Percentiles rank a stretch among this genome's conserved stretches.
These are phyloP conservation scores for Eilema griseolum DNA, from an alignment of 2,888 invertebrate species.

Conservation along the genomic window DNA sequence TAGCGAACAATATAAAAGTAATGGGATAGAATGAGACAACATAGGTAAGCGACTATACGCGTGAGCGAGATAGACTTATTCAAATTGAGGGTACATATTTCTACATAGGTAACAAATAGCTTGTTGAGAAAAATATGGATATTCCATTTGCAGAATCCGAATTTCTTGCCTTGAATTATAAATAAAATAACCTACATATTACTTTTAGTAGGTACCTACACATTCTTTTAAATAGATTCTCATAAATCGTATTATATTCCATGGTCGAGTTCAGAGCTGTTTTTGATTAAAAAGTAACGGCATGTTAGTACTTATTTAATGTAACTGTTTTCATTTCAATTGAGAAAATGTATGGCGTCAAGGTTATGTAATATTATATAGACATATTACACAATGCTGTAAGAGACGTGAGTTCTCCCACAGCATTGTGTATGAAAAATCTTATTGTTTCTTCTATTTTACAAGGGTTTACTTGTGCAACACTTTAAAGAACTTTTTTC, in stretches of 20 bases:
- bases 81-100: conserved; percentile 87
- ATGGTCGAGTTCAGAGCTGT: not conserved
- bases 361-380: not conserved
- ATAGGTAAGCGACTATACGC: conserved; percentile 52
- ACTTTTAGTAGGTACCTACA: conserved; percentile 19
- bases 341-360: not conserved
- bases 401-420: not conserved
- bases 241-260: not conserved
- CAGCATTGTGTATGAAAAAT: not conserved
- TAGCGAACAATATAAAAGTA: conserved; percentile 88
- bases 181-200: conserved; percentile 41
- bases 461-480: too few species aligned
- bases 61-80: conserved; percentile 79
- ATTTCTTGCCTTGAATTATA: conserved; percentile 40
- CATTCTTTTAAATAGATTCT: conserved; percentile 3
- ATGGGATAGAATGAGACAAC: conserved; percentile 81
- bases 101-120: conserved; percentile 87
- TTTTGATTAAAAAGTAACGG: conserved; percentile 8
- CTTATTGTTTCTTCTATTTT: not conserved
- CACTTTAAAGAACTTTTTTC: not conserved
- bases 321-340: not conserved
- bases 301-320: not conserved
- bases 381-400: not conserved
- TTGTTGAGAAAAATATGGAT: conserved; percentile 81
- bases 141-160: conserved; percentile 59